Evolutionary conservation across 2,113 vertebrate genomes (phyloP), one percentile per base, ranked within the genome.

Genomic region (Ictalurus punctatus): DNA sequence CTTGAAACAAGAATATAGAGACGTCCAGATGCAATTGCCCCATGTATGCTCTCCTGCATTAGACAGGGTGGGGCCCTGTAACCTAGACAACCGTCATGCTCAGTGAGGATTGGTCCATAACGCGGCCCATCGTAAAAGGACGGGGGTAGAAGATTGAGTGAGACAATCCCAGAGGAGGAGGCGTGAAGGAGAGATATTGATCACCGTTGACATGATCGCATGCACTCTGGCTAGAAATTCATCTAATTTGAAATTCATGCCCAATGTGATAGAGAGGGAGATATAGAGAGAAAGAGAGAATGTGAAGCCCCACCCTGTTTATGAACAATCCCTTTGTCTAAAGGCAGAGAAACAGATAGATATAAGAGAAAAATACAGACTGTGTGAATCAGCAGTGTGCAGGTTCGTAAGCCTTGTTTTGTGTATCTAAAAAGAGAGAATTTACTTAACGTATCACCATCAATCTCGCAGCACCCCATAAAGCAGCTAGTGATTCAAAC

Each of bases 11-110:
- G 37, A 83, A 30, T 40, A 86, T 48, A 63, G n/a, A 76, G 16
- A 78, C 54, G 30, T 67, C 27, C 54, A 76, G 78, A 63, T 44
- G 61, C 61, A 61, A 13, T 63, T 65, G 40, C 81, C 48, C 71
- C 37, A 63, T 79, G 79, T 59, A 67, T n/a, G 30, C 23, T 67
- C 21, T n/a, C 37, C 56, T 61, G 16, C 61, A 80, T 90, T 79
- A 86, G 83, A 88, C 71, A 88, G 87, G 90, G 90, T 88, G 90
- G 89, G 84, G 90, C 52, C 73, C 59, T 48, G 86, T 90, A 82
- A 88, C 90, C 88, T 86, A 79, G 89, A 88, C 89, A 86, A 91
- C 91, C 85, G 81, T 87, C 90, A 80, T 87, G 83, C 80, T 87
- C 84, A 40, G 17, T 84, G 69, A 83, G 71, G 79, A 88, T 83